Conservation (phyloP, 2,888 invertebrate genomes). For the Odontocerum albicorne region DNA sequence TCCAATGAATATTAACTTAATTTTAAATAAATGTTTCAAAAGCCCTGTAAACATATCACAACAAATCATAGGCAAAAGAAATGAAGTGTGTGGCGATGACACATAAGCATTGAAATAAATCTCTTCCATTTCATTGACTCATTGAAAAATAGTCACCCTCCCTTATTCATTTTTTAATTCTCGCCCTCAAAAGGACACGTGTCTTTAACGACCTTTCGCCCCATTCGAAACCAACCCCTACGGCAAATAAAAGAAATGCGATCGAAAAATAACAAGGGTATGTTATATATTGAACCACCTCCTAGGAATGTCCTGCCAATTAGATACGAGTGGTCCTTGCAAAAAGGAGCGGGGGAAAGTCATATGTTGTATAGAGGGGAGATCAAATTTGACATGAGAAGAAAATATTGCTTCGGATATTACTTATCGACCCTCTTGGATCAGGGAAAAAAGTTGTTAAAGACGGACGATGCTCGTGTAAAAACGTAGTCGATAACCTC, state of each 20-base stretch:
- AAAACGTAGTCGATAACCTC: no score
- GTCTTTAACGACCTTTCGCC: conserved; percentile 10
- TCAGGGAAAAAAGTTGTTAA: no score
- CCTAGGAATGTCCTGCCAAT: background rate
- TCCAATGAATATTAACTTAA: no score
- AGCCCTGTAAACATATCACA: no score
- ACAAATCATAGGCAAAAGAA: no score
- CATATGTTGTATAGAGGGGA: conserved; percentile 9
- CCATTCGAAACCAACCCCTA: background rate
- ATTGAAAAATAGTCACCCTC: background rate
- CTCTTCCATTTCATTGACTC: background rate
- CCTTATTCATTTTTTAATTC: background rate
- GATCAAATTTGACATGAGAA: conserved; percentile 2
- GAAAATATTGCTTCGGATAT: conserved; percentile 5
- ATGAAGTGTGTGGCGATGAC: no score
- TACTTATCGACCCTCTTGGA: no score
- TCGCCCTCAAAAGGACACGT: conserved; percentile 4
- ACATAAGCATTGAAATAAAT: background rate
- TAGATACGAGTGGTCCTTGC: background rate
- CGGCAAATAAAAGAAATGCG: background rate
- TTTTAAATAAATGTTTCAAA: no score
- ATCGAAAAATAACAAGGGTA: conserved; percentile 9
- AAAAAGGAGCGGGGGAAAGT: background rate
- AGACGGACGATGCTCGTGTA: no score
- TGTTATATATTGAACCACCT: background rate